A percentile compares a stretch with the other conserved stretches of the same genome.
Evolutionary conservation across 2,888 invertebrate genomes (phyloP).

Genomic region (Notodonta ziczac): DNA sequence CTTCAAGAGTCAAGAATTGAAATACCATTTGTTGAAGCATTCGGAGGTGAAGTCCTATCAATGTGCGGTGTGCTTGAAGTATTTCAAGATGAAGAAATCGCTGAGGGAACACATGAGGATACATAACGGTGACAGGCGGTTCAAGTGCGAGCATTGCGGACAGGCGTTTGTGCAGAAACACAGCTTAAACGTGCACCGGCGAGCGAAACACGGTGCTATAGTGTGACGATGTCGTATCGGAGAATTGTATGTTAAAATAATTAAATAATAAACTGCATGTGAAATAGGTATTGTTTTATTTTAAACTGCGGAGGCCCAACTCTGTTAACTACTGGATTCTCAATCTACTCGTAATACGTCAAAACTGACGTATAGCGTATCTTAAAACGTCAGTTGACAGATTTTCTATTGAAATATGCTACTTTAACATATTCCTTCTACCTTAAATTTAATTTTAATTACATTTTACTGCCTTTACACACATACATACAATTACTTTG

Average conservation of each 20-base stretch:
- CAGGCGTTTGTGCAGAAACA: conserved; percentile 51
- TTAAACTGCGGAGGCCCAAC: background rate
- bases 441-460: no score
- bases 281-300: background rate
- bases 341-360: no score
- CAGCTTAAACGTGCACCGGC: conserved; percentile 43
- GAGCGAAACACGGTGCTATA: background rate
- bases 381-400: no score
- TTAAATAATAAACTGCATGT: background rate
- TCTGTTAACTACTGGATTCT: no score
- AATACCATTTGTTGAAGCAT: conserved; percentile 63
- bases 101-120: conserved; percentile 45
- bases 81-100: conserved; percentile 40
- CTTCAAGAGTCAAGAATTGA: conserved; percentile 49
- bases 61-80: conserved; percentile 61
- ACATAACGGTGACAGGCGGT: conserved; percentile 42
- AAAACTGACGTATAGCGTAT: no score
- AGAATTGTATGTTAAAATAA: background rate
- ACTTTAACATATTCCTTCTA: no score
- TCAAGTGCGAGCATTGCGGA: conserved; percentile 31
- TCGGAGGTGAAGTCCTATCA: conserved; percentile 53
- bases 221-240: background rate
- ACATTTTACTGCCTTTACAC: no score
- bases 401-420: no score
- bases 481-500: no score